Evolutionary conservation across 2,113 vertebrate genomes (phyloP), one percentile per base, ranked within the genome.

Genomic region (Chloebia gouldiae): DNA sequence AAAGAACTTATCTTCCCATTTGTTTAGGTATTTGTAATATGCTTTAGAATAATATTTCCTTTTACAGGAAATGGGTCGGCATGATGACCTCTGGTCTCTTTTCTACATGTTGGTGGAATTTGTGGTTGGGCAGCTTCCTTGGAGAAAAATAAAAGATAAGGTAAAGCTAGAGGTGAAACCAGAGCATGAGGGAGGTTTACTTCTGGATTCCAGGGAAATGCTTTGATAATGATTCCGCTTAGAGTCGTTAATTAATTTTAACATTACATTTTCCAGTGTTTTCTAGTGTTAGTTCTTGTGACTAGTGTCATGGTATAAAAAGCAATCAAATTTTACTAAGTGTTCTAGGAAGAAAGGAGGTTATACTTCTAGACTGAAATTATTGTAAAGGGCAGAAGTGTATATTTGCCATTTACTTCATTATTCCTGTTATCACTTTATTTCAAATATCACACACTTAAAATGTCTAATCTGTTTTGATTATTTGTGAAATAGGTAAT

Each of bases 41-140:
- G 22, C 94, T 54, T 92, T 73, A 88, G 28, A 90, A 95, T 93
- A 89, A 33, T 92, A 51, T 73, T 97, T 96, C 70, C 88, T 96
- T 96, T 96, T 76, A 73, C 98, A 99, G 99, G 99, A 99, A 97
- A 99, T 99, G 99, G 99, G 99, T 86, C 98, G 99, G 42, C 99
- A 99, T 66, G 99, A 99, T 92, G 99, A 99, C 95, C 98, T 99
- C 77, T 99, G 99, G 99, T 99, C 99, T 93, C 98, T 99, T 44
- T 99, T 99, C 98, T 99, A 99, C 97, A 99, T 99, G 99, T 97
- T 99, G 97, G 99, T 99, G 92, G 99, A 99, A 94, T 99, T 99
- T 97, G 98, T 99, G 73, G 98, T 99, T 75, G 99, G 99, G 50
- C 99, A 99, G 88, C 93, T 99, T 91, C 99, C 99, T n/a, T 99